A percentile compares a stretch with the other conserved stretches of the same genome.
Conservation (phyloP, 53 echinoderm and acorn worm species). For the Mesocentrotus franciscanus region DNA sequence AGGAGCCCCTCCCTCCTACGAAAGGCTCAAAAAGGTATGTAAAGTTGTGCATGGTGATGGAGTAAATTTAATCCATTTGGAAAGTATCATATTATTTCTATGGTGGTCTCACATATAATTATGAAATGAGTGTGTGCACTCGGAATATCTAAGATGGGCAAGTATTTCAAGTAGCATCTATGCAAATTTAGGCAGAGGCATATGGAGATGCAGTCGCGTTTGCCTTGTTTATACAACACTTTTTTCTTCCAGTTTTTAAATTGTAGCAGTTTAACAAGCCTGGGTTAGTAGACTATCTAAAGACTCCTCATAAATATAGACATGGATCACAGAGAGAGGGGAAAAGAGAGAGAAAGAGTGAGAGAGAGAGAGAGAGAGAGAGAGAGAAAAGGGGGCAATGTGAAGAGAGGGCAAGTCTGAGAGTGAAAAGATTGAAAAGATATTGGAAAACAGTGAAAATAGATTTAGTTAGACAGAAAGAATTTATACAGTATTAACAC, state of each 20-base stretch:
- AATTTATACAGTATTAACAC: too few relatives aligned
- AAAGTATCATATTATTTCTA: background rate
- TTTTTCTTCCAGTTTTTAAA: too few relatives aligned
- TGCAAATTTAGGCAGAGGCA: too few relatives aligned
- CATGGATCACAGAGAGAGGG: background rate
- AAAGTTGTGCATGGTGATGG: background rate
- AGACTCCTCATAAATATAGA: background rate
- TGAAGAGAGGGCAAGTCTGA: background rate
- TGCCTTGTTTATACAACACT: too few relatives aligned
- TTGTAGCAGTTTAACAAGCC: background rate
- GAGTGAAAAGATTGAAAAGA: background rate
- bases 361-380: background rate
- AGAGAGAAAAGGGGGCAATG: background rate
- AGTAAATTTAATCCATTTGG: background rate
- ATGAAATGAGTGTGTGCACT: background rate
- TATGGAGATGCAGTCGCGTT: too few relatives aligned
- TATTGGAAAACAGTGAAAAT: background rate
- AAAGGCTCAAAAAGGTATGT: slow-evolving; percentile 34
- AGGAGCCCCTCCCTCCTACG: slow-evolving; percentile 63
- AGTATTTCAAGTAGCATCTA: background rate
- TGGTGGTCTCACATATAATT: background rate
- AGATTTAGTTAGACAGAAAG: background rate
- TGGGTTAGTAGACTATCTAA: background rate
- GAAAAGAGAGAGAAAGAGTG: background rate
- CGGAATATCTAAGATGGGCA: background rate